Base-by-base conservation (phyloP, 2,888 invertebrate species). In the Arge pagana region DNA sequence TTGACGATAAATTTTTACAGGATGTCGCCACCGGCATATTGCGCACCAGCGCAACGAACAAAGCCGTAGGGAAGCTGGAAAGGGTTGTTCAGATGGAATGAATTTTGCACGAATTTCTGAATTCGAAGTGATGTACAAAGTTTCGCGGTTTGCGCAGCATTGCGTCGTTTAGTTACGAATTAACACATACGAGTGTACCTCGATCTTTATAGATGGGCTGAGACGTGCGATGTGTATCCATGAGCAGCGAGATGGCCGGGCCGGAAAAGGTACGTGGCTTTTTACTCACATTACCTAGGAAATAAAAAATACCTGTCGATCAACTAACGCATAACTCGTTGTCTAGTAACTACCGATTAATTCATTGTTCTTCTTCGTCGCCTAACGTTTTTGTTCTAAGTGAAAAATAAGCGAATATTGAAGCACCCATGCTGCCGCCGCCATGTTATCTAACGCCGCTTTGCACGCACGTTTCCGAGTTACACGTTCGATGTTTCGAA, bases 171-270 rank as follows among this genome's bases (percentile, higher is more conserved):
- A 10, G 28, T 13, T 10, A 19, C 28, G 5, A n/a, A 10, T 18
- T 11, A 30, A 26, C 18, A 36, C 37, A 24, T 21, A 48, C 39
- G 48, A 37, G 39, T 21, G 45, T 45, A 30, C 21, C 45, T 19
- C 15, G 48, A 36, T 48, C 52, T 21, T 39, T 48, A 48, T 48
- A 33, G 30, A 53, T 56, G 55, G 54, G 57, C 26, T 54, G 57
- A 53, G 48, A 53, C 39, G 56, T 58, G 60, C 54, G 57, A 61
- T 63, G 61, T 58, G 61, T 52, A 53, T 56, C 53, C 50, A 50
- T 53, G 50, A 52, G 55, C 56, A 43, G 33, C 59, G 61, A 62
- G 48, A 63, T 63, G 63, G 59, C 59, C 56, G 60, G 60, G 48
- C 51, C 60, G 51, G 58, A 54, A 48, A 53, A 48, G 59, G 63